These are phyloP conservation scores for Oxyura jamaicensis DNA, from an alignment of 2,113 vertebrate genomes.

Conservation along the genomic window DNA sequence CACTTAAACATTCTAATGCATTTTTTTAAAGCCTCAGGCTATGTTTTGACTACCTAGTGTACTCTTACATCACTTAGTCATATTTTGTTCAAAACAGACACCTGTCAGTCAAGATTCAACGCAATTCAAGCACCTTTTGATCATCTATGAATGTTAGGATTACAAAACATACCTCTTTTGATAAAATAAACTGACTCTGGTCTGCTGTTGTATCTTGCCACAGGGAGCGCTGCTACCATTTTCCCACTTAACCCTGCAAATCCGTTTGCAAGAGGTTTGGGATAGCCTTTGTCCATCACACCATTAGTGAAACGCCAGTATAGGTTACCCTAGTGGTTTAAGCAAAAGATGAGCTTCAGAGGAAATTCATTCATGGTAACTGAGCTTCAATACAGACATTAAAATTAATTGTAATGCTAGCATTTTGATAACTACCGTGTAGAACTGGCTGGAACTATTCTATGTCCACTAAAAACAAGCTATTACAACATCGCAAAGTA, in stretches of 20 bases:
- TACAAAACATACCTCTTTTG: slow-evolving; percentile 82
- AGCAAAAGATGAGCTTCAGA: neutral
- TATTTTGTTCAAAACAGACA: neutral
- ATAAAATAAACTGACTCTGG: slow-evolving; percentile 94
- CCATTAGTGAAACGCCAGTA: slow-evolving; percentile 96
- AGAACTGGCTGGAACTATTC: neutral
- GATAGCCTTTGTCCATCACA: slow-evolving; percentile 84
- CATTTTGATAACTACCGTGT: neutral
- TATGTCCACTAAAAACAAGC: neutral
- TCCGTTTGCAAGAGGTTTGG: slow-evolving; percentile 82
- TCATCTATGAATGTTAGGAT: neutral
- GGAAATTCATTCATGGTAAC: neutral
- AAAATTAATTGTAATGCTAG: neutral
- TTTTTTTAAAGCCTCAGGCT: neutral
- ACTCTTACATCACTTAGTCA: rapidly evolving
- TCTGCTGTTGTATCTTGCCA: slow-evolving; percentile 82
- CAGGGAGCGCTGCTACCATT: slow-evolving; percentile 88
- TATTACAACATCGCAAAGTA: neutral
- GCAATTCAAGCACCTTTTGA: neutral
- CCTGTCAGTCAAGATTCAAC: neutral
- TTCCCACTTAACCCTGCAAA: slow-evolving; percentile 88
- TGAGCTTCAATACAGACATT: neutral
- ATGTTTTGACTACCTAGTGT: neutral
- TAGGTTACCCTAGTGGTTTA: slow-evolving; percentile 76
- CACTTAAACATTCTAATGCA: neutral